Percentiles rank a stretch among this genome's conserved stretches.
Evolutionary conservation across 2,888 invertebrate species (phyloP).

Genomic region (Synanthedon formicaeformis): DNA sequence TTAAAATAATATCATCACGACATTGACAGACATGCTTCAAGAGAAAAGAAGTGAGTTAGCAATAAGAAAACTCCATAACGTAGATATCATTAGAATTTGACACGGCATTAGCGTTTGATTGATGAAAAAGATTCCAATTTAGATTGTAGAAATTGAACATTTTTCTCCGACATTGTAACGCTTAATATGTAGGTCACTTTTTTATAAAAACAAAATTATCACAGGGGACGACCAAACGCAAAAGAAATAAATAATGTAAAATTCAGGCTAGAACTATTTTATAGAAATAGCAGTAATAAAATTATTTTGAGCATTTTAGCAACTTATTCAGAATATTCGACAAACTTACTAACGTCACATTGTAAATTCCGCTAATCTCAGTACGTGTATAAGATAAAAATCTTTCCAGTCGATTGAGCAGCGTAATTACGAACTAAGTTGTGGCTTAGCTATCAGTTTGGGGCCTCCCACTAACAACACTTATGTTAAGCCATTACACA

Average conservation of each 20-base stretch:
- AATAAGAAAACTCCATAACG: background rate
- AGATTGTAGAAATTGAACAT: constrained; percentile 17
- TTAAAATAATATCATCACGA: too few relatives aligned
- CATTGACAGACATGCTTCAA: background rate
- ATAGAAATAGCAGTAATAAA: too few relatives aligned
- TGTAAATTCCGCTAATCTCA: background rate
- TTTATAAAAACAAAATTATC: constrained; percentile 1
- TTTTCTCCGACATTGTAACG: constrained; percentile 1
- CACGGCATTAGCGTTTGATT: constrained; percentile 17
- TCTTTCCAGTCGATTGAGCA: constrained; percentile 11
- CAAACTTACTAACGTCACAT: too few relatives aligned
- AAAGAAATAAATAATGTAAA: too few relatives aligned
- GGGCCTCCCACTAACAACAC: constrained; percentile 8
- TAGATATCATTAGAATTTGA: constrained; percentile 15
- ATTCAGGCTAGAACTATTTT: too few relatives aligned
- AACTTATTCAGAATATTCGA: too few relatives aligned
- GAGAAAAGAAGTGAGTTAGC: background rate
- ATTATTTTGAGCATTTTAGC: too few relatives aligned
- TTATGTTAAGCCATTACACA: constrained; percentile 4
- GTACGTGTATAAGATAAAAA: constrained; percentile 9
- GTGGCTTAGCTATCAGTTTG: constrained; percentile 10
- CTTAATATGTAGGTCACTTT: background rate
- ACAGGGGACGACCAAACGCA: background rate
- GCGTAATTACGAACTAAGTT: constrained; percentile 10
- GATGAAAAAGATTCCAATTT: constrained; percentile 24